Conservation (phyloP, 2,888 invertebrate genomes). For the Erebia epiphron region DNA sequence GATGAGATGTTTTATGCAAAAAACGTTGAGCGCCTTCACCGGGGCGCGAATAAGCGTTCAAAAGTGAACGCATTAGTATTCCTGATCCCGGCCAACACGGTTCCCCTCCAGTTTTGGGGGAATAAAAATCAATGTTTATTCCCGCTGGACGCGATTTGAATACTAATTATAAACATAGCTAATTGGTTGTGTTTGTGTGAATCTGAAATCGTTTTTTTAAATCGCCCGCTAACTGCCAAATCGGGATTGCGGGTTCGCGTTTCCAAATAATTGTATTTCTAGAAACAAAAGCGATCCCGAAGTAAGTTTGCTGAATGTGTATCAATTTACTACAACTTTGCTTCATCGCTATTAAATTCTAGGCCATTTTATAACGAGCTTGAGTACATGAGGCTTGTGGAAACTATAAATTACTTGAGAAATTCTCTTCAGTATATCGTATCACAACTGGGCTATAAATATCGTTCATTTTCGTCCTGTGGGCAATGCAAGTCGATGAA, state of each 20-base stretch:
- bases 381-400: conserved; percentile 59
- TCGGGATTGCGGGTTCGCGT: conserved; percentile 7
- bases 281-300: not conserved
- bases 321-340: not conserved
- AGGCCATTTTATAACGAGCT: conserved; percentile 34
- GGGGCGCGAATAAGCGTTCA: conserved; percentile 80
- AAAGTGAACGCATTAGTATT: conserved; percentile 82
- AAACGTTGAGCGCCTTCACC: conserved; percentile 78
- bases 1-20: conserved; percentile 84
- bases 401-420: conserved; percentile 76
- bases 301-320: not conserved
- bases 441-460: conserved; percentile 71
- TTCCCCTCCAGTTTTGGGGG: conserved; percentile 74
- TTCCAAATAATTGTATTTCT: not conserved
- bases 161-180: conserved; percentile 76
- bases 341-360: conserved; percentile 6
- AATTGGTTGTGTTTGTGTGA: conserved; percentile 69
- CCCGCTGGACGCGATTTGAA: conserved; percentile 75
- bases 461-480: conserved; percentile 75
- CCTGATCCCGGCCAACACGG: conserved; percentile 64
- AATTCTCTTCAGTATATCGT: conserved; percentile 68
- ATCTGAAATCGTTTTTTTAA: conserved; percentile 35
- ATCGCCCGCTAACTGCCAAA: conserved; percentile 21
- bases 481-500: conserved; percentile 66
- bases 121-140: conserved; percentile 83